Base-by-base conservation (phyloP, 92 coral and sea anemone genomes). In the Umimayanthus chanpuru region DNA sequence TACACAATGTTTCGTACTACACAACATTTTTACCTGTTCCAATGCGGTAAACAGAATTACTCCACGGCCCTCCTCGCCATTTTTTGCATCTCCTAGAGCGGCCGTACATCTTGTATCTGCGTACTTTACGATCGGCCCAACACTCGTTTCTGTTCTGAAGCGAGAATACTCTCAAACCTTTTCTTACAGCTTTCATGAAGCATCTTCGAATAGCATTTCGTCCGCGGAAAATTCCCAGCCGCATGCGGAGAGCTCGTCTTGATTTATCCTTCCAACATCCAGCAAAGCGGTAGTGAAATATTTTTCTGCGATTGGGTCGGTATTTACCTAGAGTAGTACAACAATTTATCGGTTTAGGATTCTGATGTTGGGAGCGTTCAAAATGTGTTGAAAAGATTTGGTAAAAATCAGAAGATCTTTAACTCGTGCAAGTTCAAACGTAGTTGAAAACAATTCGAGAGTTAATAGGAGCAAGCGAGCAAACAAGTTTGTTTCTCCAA, bases 201-300 rank as follows among this genome's bases (percentile, higher is more conserved):
- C 93, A 90, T 36, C 77, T 76, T 87, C 77, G 82, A 82, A 90
- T 76, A 11, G 93, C 90, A 16, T 66, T 89, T 26, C 85, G 76
- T 50, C 90, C 81, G 21, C 90, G 58, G 23, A 90, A 29, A 73
- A 23, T 81, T 67, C 55, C 90, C 11, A 90, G 43, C 8, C 66
- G 32, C 10, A 56, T 74, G 11, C 88, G 90, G 83, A 87, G 79
- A 76, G 93, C 93, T 82, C 93, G 64, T 73, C 85, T 73, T 8
- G 58, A 18, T 53, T 68, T 85, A 90, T 92, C 94, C 79, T 82
- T 92, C 30, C 81, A 92, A 76, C 94, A 92, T 47, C 94, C 94
- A 44, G 86, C 43, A 21, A 85, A 61, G 9, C 73, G 89, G 61
- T 87, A 90, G 50, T 75, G 79, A 20, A 20, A 75, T 0, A 14